These are phyloP conservation scores for Hanleya hanleyi DNA, from an alignment of 2,888 invertebrate species.

Conservation along the genomic window DNA sequence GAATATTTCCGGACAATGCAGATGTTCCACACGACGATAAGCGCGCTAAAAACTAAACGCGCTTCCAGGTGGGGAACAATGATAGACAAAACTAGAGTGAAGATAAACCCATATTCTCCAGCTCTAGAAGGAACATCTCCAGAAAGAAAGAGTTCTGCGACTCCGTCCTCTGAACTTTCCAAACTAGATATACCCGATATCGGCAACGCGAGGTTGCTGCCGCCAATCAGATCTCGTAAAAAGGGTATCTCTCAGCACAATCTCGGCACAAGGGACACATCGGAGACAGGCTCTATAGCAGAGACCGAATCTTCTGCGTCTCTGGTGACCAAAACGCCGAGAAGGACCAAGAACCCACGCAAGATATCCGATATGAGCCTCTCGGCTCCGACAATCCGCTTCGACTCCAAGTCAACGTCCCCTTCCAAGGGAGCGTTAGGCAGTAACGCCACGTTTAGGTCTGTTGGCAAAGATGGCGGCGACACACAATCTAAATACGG, in stretches of 20 bases:
- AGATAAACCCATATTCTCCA: not conserved
- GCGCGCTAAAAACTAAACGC: constrained; percentile 30
- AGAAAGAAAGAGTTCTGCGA: not conserved
- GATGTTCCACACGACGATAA: constrained; percentile 15
- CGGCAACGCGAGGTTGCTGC: not conserved
- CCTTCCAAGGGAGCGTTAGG: not conserved
- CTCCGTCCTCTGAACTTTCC: not conserved
- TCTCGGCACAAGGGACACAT: not conserved
- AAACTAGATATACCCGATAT: not conserved
- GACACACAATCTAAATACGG: not conserved
- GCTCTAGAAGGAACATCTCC: not conserved
- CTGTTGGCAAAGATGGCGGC: not conserved
- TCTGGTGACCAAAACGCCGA: not conserved
- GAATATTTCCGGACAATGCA: not conserved
- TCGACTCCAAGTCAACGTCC: not conserved
- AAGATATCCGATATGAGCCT: not conserved
- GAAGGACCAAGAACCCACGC: not conserved
- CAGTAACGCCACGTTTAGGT: not conserved
- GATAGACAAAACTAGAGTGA: constrained; percentile 1
- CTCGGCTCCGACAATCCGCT: constrained; percentile 18
- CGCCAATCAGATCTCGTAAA: not conserved
- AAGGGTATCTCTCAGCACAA: not conserved
- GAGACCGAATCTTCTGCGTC: not conserved
- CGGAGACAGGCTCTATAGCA: not conserved
- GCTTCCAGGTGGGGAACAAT: constrained; percentile 45